phyloP scores from a whole-genome alignment of 2,888 invertebrate genomes.

The Petrolisthes cinctipes region DNA sequence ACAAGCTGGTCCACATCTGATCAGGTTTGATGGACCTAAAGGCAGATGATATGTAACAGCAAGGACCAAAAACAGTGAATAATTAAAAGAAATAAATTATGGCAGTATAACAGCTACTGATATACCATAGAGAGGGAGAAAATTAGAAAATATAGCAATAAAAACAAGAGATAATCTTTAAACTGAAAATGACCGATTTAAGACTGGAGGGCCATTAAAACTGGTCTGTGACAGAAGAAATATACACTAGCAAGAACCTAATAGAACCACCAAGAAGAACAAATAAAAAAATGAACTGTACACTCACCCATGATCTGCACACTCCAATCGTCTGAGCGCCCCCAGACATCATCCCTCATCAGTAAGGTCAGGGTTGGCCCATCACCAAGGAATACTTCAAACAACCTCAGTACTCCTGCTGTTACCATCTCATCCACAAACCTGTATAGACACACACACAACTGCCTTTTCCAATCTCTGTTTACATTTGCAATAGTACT shows the following conservation, averaged over 20 bases:
- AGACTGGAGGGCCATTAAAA: too few species aligned
- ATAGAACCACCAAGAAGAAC: too few species aligned
- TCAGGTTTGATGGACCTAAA: slow-evolving; percentile 15
- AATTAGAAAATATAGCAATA: too few species aligned
- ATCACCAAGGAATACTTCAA: slow-evolving; percentile 57
- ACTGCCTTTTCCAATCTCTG: not conserved
- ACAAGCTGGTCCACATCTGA: slow-evolving; percentile 28
- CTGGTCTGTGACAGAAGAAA: too few species aligned
- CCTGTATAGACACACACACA: slow-evolving; percentile 3
- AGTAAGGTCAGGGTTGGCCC: slow-evolving; percentile 44
- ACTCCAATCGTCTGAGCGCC: slow-evolving; percentile 48
- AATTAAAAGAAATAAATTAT: not conserved
- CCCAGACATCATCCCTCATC: slow-evolving; percentile 57
- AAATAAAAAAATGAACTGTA: too few species aligned
- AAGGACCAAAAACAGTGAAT: not conserved
- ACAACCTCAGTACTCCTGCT: slow-evolving; percentile 45
- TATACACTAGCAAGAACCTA: too few species aligned
- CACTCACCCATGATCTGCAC: slow-evolving; percentile 28
- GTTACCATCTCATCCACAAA: slow-evolving; percentile 54
- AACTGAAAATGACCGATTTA: too few species aligned
- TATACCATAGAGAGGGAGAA: too few species aligned
- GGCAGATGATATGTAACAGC: not conserved
- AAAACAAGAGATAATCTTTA: too few species aligned
- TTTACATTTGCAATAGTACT: too few species aligned
- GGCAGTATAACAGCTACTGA: not conserved